phyloP scores from a whole-genome alignment of 1,140 invertebrate species.

The Eumaeus atala region DNA sequence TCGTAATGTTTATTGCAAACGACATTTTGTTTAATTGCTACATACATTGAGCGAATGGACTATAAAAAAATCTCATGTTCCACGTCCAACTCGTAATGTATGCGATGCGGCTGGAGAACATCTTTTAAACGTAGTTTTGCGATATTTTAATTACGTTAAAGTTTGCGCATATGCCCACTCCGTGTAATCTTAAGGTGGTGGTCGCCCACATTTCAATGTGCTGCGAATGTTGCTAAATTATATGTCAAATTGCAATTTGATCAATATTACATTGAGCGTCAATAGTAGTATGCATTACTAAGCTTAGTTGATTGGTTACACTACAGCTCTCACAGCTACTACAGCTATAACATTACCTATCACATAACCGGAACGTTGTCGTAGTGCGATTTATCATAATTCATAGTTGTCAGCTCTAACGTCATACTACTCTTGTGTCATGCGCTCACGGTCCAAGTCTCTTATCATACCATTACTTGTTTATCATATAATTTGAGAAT shows the following conservation, averaged over 20 bases:
- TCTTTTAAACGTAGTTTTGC: neutral
- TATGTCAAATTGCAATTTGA: neutral
- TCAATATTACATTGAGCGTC: neutral
- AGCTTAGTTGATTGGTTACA: no score
- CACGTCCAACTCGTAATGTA: conserved; percentile 4
- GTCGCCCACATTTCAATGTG: neutral
- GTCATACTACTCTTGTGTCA: no score
- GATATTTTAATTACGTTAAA: neutral
- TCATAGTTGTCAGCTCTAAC: no score
- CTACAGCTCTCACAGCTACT: no score
- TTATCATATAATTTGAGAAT: neutral
- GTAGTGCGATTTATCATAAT: no score
- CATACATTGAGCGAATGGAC: conserved; percentile 24
- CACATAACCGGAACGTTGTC: no score
- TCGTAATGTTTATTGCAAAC: conserved; percentile 36
- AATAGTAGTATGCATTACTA: no score
- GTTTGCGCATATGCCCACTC: neutral
- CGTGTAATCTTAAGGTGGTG: neutral
- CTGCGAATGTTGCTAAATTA: neutral
- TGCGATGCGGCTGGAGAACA: neutral
- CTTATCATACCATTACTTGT: neutral
- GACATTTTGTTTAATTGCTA: conserved; percentile 46
- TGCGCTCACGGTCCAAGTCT: no score
- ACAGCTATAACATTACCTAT: no score
- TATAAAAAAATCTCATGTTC: conserved; percentile 9